These are phyloP conservation scores for Melanchra persicariae DNA, from an alignment of 2,888 invertebrate genomes.

Conservation along the genomic window DNA sequence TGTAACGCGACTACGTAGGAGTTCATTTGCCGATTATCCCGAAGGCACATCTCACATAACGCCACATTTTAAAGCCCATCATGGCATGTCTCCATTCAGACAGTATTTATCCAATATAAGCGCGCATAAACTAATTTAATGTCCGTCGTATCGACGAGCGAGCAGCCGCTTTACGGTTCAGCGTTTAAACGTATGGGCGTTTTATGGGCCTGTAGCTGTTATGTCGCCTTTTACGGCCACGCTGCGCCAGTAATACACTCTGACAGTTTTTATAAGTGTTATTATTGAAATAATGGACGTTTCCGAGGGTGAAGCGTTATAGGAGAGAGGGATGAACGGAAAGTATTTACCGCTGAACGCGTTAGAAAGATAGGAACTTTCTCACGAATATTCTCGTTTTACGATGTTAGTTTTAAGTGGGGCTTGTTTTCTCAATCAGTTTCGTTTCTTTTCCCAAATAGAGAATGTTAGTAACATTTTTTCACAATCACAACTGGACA, in stretches of 20 bases:
- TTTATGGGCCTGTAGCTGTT: conserved; percentile 71
- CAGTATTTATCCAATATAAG: conserved; percentile 64
- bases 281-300: conserved; percentile 61
- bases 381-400: background rate
- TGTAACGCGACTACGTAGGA: conserved; percentile 17
- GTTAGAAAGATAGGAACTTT: conserved; percentile 7
- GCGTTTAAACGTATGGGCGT: conserved; percentile 77
- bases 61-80: conserved; percentile 53
- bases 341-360: background rate
- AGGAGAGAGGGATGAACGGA: conserved; percentile 14
- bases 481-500: background rate
- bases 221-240: conserved; percentile 67
- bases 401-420: background rate
- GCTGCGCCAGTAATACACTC: conserved; percentile 60
- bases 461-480: background rate
- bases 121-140: conserved; percentile 74
- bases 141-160: conserved; percentile 66
- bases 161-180: conserved; percentile 69
- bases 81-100: conserved; percentile 60
- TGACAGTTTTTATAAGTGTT: conserved; percentile 64
- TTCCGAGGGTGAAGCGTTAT: conserved; percentile 10
- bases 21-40: conserved; percentile 34
- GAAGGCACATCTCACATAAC: conserved; percentile 30
- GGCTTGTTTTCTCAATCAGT: background rate
- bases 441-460: background rate